A percentile compares a stretch with the other conserved stretches of the same genome.
phyloP scores from a whole-genome alignment of 1,140 invertebrate species.

The Platyura marginata region DNA sequence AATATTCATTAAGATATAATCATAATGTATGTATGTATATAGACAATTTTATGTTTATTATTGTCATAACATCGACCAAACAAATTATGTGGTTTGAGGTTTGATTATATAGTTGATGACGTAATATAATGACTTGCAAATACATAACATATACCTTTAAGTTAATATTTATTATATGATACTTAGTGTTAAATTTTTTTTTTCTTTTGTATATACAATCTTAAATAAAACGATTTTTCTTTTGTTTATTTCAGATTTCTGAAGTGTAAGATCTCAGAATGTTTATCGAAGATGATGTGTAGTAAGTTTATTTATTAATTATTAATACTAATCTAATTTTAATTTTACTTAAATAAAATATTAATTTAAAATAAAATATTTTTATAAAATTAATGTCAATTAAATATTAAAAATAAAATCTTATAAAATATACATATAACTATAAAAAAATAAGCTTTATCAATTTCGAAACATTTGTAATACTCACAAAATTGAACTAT shows the following conservation, averaged over 20 bases:
- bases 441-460: background rate
- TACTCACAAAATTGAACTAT: background rate
- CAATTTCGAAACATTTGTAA: background rate
- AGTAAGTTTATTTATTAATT: conserved; percentile 15
- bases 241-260: background rate
- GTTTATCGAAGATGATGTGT: conserved; percentile 26
- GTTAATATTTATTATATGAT: too few species aligned
- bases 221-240: background rate
- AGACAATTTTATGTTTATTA: too few species aligned
- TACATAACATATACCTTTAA: too few species aligned
- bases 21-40: too few species aligned
- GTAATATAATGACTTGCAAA: too few species aligned
- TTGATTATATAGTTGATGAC: too few species aligned
- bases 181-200: too few species aligned
- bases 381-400: too few species aligned
- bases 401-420: too few species aligned
- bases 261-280: conserved; percentile 10
- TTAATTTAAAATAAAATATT: background rate
- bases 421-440: background rate
- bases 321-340: background rate
- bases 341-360: background rate
- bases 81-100: too few species aligned
- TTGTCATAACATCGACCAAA: too few species aligned
- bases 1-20: too few species aligned
- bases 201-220: background rate